phyloP scores from a whole-genome alignment of 2,797 vertebrate species.

The Microhierax caerulescens region DNA sequence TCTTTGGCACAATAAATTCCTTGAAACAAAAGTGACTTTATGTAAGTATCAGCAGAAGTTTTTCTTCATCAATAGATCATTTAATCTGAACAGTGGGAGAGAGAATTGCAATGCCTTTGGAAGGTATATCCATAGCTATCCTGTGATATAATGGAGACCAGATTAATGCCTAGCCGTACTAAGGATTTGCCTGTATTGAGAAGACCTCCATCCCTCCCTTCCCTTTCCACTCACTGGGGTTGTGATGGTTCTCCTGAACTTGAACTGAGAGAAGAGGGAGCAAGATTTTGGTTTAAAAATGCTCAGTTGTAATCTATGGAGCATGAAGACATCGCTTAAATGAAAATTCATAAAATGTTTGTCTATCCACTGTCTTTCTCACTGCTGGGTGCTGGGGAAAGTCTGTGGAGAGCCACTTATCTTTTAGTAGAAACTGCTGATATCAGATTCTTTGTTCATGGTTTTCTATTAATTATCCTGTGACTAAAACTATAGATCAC shows the following conservation, averaged over 20 bases:
- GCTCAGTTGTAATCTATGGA: background rate
- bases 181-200: background rate
- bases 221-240: background rate
- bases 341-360: background rate
- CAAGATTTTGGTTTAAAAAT: background rate
- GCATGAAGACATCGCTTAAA: background rate
- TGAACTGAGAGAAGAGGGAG: background rate
- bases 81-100: background rate
- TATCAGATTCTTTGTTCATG: background rate
- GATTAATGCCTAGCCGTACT: background rate
- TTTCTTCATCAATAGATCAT: background rate
- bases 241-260: background rate
- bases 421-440: background rate
- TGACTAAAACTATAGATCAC: background rate
- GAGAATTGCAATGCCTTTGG: background rate
- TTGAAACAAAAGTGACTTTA: background rate
- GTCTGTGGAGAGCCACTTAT: background rate
- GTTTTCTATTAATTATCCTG: background rate
- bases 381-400: background rate
- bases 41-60: background rate
- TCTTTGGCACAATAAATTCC: background rate
- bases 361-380: background rate
- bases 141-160: background rate
- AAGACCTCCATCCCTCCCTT: background rate
- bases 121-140: background rate